These are phyloP conservation scores for Trinorchestia longiramus DNA, from an alignment of 1,140 invertebrate species.

Conservation along the genomic window DNA sequence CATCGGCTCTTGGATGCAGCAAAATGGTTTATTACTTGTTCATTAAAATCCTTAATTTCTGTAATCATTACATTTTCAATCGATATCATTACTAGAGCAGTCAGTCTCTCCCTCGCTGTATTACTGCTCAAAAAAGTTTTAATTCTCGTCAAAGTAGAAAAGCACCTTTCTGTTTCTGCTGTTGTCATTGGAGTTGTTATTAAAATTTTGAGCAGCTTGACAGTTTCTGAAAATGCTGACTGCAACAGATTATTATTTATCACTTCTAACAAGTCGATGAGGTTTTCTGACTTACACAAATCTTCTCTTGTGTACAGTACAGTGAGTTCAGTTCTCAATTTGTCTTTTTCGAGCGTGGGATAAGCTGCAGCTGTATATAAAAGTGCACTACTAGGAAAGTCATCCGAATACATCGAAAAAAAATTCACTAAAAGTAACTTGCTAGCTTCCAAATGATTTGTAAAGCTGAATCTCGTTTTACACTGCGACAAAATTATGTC, in stretches of 20 bases:
- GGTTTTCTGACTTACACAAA: constrained; percentile 54
- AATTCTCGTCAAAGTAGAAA: constrained; percentile 61
- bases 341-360: constrained; percentile 61
- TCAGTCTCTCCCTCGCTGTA: constrained; percentile 47
- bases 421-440: constrained; percentile 58
- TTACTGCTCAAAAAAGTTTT: constrained; percentile 59
- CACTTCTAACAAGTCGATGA: constrained; percentile 55
- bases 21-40: too few relatives aligned
- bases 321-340: constrained; percentile 62
- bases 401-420: constrained; percentile 55
- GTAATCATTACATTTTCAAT: too few relatives aligned
- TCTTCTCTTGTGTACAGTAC: constrained; percentile 61
- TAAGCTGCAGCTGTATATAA: constrained; percentile 57
- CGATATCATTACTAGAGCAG: too few relatives aligned
- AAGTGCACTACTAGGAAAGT: constrained; percentile 57
- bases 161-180: constrained; percentile 60
- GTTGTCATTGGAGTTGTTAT: constrained; percentile 61
- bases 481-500: constrained; percentile 59
- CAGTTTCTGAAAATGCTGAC: constrained; percentile 59
- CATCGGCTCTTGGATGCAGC: too few relatives aligned
- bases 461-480: constrained; percentile 57
- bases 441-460: constrained; percentile 62
- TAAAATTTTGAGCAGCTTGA: constrained; percentile 60
- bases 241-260: constrained; percentile 57
- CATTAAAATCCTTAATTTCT: too few relatives aligned